Base-by-base conservation (phyloP, 1,140 invertebrate species). In the Cydia pomonella region DNA sequence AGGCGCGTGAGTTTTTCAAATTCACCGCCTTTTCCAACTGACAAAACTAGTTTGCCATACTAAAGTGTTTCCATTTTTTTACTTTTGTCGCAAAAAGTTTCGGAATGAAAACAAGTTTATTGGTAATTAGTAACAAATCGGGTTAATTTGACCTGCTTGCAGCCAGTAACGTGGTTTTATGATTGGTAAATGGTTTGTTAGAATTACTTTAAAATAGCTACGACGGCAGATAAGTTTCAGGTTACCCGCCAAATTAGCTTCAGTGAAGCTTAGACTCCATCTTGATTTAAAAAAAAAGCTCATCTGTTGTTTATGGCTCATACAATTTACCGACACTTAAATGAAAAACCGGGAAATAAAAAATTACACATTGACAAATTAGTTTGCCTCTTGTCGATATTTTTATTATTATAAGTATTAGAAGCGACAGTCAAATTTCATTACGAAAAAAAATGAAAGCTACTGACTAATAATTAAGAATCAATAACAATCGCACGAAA, bases 241-340 rank as follows among this genome's bases (percentile, higher is more conserved):
- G 29, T 41, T 72, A 64, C 27, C 27, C 50, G 33, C 66, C 53
- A 72, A 74, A 81, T 84, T 91, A 87, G 88, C 84, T 89, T 91
- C 87, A 92, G 81, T 90, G 89, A 91, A 91, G 88, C 90, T 85
- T 71, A 66, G 38, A n/a, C 25, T 72, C 18, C 47, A 16, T 59
- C 10, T 12, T 59, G 21, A 23, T 59, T 53, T 10, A 23, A 23
- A 53, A 53, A 53, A 23, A 3, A n/a, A n/a, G n/a, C 53, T 59
- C 18, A 59, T 59, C 18, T 59, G 7, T 59, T 59, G 53, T 59
- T 21, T 59, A 59, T 59, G 53, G 18, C 53, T 59, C 53, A 23
- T 5, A 23, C 23, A 23, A 0, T 38, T 38, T 38, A 38, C 33
- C 33, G 33, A 38, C 29, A 33, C 29, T 9, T 33, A 33, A 38